A percentile compares a stretch with the other conserved stretches of the same genome.
phyloP scores from a whole-genome alignment of 64 coral and sea anemone genomes.

The Montipora efflorescens region DNA sequence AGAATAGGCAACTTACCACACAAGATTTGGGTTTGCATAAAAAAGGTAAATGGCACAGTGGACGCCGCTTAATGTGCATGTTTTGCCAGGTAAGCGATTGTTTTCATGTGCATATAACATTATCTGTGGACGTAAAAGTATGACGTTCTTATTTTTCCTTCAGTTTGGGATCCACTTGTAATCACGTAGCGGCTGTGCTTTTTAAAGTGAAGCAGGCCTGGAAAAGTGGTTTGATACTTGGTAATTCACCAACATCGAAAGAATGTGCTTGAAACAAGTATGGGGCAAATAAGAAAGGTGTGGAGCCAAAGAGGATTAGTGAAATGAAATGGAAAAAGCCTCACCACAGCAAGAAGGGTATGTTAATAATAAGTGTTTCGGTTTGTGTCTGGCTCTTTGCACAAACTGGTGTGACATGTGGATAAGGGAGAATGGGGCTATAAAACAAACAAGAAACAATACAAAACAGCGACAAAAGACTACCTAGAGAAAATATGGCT shows the following conservation, averaged over 20 bases:
- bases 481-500: too few species aligned
- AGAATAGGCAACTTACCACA: conserved; percentile 66
- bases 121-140: neutral
- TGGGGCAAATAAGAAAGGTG: conserved; percentile 62
- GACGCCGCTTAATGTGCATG: conserved; percentile 36
- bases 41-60: conserved; percentile 67
- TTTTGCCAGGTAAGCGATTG: conserved; percentile 73
- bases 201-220: conserved; percentile 79
- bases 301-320: conserved; percentile 57
- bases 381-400: neutral
- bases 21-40: conserved; percentile 63
- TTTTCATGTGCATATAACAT: neutral
- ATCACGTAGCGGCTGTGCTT: conserved; percentile 59
- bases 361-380: neutral
- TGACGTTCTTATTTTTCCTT: neutral
- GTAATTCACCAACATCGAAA: conserved; percentile 62
- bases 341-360: conserved; percentile 74
- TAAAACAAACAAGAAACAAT: too few species aligned
- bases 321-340: conserved; percentile 72
- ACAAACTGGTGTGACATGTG: neutral
- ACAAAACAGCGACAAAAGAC: too few species aligned
- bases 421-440: neutral
- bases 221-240: conserved; percentile 67
- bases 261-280: conserved; percentile 81
- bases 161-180: conserved; percentile 65